Evolutionary conservation across 2,888 invertebrate species (phyloP), one percentile per base, ranked within the genome.

Genomic region (Watsonalla binaria): DNA sequence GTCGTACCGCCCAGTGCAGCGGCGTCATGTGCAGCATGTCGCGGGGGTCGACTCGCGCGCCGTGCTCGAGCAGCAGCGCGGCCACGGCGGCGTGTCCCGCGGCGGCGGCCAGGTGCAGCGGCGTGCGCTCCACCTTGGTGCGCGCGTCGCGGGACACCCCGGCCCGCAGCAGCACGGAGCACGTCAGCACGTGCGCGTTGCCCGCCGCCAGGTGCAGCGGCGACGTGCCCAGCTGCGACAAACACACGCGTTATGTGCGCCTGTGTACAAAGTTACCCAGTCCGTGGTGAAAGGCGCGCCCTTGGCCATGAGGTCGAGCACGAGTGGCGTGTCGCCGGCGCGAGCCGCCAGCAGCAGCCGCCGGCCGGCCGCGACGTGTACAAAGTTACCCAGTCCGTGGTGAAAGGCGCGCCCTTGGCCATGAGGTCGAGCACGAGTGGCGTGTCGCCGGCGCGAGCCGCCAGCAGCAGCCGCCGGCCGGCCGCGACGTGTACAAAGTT

Each of bases 111-210:
- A 97, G 93, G 87, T 98, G 98, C 63, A 98, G 86, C 37, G 98
- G 96, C 15, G 98, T 98, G 71, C 97, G 93, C 78, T 98, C 97
- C 71, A 80, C 80, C 92, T 98, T 98, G 35, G 97, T 98, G 72
- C 96, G 92, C 0, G 96, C 95, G 91, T 98, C 98, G 65, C 96
- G 93, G 53, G 96, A 95, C 63, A 97, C 96, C 54, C 98, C 98
- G 14, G 97, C 96, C 60, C 95, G 92, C 56, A 98, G 89, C 58
- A 98, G 91, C 66, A 96, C 94, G 70, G 95, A 95, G 66, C 96
- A 96, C 51, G 96, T 95, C 64, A 94, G 94, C 53, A 92, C 82
- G 80, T 98, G 97, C 77, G 94, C 94, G 90, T 95, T 94, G 47
- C 95, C 95, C 9, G 87, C 87, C 39, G 97, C 97, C 78, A 96